Evolutionary conservation across 2,113 vertebrate genomes (phyloP), one percentile per base, ranked within the genome.

Genomic region (Pseudorasbora parva): DNA sequence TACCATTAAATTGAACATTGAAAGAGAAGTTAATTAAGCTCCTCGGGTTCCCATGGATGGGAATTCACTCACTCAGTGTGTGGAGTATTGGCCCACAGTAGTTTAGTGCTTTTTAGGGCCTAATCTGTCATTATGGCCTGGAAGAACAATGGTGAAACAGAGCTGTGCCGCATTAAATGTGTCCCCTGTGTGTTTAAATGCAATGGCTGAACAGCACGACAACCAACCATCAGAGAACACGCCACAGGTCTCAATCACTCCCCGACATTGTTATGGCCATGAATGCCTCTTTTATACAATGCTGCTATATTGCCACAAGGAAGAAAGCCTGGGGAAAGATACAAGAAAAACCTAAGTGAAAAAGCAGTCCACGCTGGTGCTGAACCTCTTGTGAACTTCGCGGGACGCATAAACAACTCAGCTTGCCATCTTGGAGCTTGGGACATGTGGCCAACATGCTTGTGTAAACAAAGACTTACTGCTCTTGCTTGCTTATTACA

Each of bases 101-200:
- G 90, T 90, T 90, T 87, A 86, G 81, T 92, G 91, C 88, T 89
- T 85, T 91, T 93, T 94, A 91, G 92, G 90, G 87, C 80, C 9
- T 25, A 78, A 88, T 94, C 93, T 93, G 90, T 94, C 93, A 91
- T 89, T 94, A 91, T 89, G 87, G 81, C 82, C 5, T 15, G 59
- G 51, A 7, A 77, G 88, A 93, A 93, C 93, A 94, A 94, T 93
- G 89, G 91, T 51, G n/a, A 82, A 90, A 90, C 90, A 87, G 90
- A 93, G 90, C 71, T 86, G 85, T 93, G 91, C 89, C 91, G 90
- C 91, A 45, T 85, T 60, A 89, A 92, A 93, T 89, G 87, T 91
- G 90, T 93, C 92, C 91, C 92, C 86, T 88, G 91, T 92, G 92
- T 87, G 88, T 93, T 89, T 68, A 85, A 91, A 86, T 90, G 87